Evolutionary conservation across 30 jellyfish, hydroid and myxozoan species (phyloP), one percentile per base, ranked within the genome.

Genomic region (Euphysa ruthae): DNA sequence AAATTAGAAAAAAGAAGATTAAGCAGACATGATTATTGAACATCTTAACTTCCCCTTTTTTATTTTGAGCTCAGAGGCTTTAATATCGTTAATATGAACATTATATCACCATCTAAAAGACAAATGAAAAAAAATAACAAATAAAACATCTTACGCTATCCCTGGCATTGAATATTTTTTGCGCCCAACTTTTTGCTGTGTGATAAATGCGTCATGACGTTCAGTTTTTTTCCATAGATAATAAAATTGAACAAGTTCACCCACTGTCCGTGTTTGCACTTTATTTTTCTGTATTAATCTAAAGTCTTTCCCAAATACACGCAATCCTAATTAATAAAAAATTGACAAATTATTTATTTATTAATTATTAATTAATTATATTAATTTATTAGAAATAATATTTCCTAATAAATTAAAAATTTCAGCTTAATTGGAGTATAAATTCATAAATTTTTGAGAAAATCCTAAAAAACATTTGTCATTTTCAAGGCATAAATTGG

Each of bases 171-270:
- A 81, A 71, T 87, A 87, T 64, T 87, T 87, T 85, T 71, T 87
- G 43, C 91, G 85, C n/a, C 97, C 97, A 32, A 87, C 63, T 69
- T 92, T 71, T 4, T 92, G 66, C 64, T 87, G 97, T 54, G 90
- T 87, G 38, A 88, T 76, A 61, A 87, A 87, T 1, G 94, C 91
- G 52, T 87, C 97, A 31, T 79, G 91, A 32, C 97, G 74, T 56
- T 87, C 97, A 4, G 97, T 87, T 80, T 87, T 87, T 70, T 87
- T 87, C 97, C 97, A 87, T 4, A 87, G 49, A 81, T 87, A 87
- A 80, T 87, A 87, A 42, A 87, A 87, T 66, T 87, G 97, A 21
- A 87, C 97, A 27, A 87, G 79, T 63, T 87, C 97, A 4, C 97
- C 97, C 4, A 87, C 94, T 1, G 84, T 79, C 26, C 97, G 28